These are phyloP conservation scores for Gallinago paraguaiae DNA, from an alignment of 2,113 vertebrate genomes.

Conservation along the genomic window DNA sequence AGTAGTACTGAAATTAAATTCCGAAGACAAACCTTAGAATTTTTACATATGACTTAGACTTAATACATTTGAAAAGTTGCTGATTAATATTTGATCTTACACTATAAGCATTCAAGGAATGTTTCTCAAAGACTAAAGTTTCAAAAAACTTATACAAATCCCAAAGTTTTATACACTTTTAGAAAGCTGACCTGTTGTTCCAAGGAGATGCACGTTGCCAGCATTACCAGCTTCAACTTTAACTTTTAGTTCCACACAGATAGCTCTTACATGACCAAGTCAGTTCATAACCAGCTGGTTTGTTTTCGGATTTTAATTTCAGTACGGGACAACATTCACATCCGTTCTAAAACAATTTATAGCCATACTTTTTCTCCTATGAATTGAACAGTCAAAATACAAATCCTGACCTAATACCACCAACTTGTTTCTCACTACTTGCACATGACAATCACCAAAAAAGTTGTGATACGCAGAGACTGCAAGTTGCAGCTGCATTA, in stretches of 20 bases:
- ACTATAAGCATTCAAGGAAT: neutral
- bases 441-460: neutral
- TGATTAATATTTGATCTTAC: neutral
- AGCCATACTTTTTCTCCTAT: neutral
- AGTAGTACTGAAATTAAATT: neutral
- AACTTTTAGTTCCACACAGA: neutral
- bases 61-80: neutral
- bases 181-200: neutral
- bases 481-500: neutral
- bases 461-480: neutral
- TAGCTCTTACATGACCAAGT: neutral
- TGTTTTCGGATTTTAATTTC: no score
- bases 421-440: neutral
- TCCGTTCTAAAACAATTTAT: neutral
- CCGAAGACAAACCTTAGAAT: neutral
- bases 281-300: neutral
- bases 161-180: neutral
- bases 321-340: neutral
- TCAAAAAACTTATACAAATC: neutral
- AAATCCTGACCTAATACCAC: neutral
- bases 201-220: neutral
- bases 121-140: neutral
- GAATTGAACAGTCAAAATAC: neutral
- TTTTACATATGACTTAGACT: neutral
- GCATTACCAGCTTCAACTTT: neutral